phyloP scores from a whole-genome alignment of 2,113 vertebrate species.

The Hippolais icterina region DNA sequence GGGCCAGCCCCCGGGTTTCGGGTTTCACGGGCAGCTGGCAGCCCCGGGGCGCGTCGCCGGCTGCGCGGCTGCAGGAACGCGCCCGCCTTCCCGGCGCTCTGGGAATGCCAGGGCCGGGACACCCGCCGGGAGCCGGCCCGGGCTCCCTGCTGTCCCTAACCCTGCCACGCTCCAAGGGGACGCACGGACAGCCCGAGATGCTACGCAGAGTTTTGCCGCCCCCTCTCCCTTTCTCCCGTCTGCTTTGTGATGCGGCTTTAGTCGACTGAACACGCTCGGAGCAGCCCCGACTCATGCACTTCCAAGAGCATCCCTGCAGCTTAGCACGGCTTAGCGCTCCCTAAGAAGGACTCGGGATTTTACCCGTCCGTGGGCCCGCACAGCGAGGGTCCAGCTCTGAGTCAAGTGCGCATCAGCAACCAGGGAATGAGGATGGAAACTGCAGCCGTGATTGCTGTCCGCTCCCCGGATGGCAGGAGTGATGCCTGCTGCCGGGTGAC shows the following conservation, averaged over 20 bases:
- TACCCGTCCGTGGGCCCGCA: accelerated
- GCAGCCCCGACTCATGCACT: not conserved
- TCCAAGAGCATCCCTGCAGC: not conserved
- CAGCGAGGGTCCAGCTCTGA: not conserved
- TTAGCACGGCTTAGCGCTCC: accelerated
- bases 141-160: not conserved
- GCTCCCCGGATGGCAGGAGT: not conserved
- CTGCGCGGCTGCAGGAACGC: not conserved
- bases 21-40: constrained; percentile 47
- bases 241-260: not conserved
- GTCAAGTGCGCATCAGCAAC: accelerated
- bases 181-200: not conserved
- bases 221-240: not conserved
- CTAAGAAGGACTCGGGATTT: not conserved
- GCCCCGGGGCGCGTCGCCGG: not conserved
- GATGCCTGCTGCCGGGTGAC: not conserved
- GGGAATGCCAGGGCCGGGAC: not conserved
- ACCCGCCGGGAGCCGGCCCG: not conserved
- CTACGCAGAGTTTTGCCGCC: not conserved
- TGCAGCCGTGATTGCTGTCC: not conserved
- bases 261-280: accelerated
- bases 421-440: not conserved
- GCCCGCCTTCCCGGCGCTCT: not conserved
- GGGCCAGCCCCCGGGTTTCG: constrained; percentile 45
- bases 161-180: not conserved